Base-by-base conservation (phyloP, 2,888 invertebrate genomes). In the Cryptus viduatorius region DNA sequence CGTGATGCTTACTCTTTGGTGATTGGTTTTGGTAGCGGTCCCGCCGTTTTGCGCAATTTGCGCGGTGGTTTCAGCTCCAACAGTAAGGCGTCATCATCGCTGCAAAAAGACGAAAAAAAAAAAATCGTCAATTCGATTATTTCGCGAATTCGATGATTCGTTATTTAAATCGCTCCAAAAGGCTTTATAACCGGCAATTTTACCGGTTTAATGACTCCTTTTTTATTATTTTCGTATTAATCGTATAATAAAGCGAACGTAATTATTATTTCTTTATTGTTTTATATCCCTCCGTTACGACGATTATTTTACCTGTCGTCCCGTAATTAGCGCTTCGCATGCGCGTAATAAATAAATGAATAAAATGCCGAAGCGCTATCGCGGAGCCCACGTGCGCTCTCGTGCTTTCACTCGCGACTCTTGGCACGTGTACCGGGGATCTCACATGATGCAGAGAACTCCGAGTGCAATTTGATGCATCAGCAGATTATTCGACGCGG, bases 61-160 rank as follows among this genome's bases (percentile, higher is more conserved):
- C 92, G 92, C 84, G 90, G 89, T 80, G 91, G 90, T 91, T 86
- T 93, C 91, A 93, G 89, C 92, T 93, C 91, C 92, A 90, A 72
- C 84, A 89, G 85, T 88, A 89, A 85, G 82, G 89, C 90, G 90
- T 88, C 92, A 90, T 93, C 92, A 89, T 92, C 87, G 86, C 93
- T 93, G 89, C 3, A 92, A 92, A 61, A 68, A 68, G 61, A 83
- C 12, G 42, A 61, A 72, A 82, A 82, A 77, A 53, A 53, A 59
- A 19, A 12, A 72, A 59, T 67, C 10, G 42, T 61, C 61, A 68
- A 65, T 61, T 64, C 42, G 19, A 1, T 56, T 24, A 24, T 24
- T n/a, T 8, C 19, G 19, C 29, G n/a, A 5, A 59, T 59, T 10
- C 0, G 14, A 10, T 10, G 19, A 24, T 8, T 53, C 8, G 16